These are phyloP conservation scores for Xenopus tropicalis DNA, from an alignment of 2,113 vertebrate species.

Conservation along the genomic window DNA sequence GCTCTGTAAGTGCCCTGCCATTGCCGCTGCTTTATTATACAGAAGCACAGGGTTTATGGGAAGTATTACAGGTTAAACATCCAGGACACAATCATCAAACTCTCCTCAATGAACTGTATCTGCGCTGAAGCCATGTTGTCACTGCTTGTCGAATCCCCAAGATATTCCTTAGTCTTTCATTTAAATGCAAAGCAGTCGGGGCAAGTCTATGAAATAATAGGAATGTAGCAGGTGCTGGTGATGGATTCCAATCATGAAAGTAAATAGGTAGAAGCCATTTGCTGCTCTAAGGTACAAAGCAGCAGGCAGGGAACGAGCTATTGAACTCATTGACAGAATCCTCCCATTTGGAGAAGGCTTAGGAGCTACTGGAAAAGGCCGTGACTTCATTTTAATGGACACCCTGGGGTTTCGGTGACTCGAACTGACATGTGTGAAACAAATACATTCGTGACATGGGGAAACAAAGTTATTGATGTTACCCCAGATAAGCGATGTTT, in stretches of 20 bases:
- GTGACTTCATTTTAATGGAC: background rate
- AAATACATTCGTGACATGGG: no score
- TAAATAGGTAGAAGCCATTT: conserved; percentile 26
- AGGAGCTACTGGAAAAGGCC: conserved; percentile 2
- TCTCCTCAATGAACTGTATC: no score
- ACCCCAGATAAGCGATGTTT: no score
- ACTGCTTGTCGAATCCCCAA: background rate
- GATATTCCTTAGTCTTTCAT: conserved; percentile 9
- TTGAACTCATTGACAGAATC: background rate
- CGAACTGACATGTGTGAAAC: no score
- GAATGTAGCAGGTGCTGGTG: conserved; percentile 16
- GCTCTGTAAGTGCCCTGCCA: no score
- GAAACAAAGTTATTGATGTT: no score
- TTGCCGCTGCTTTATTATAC: no score
- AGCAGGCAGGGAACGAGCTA: background rate
- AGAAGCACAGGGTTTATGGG: no score
- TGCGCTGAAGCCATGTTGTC: background rate
- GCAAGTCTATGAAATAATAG: background rate
- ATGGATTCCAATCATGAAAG: conserved; percentile 25
- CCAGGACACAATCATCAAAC: no score
- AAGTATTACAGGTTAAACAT: no score
- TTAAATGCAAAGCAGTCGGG: conserved; percentile 36
- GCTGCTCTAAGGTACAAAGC: conserved; percentile 20
- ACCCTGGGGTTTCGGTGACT: background rate
- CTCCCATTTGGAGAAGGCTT: conserved; percentile 7